phyloP scores from a whole-genome alignment of 2,888 invertebrate species.

The Hipparchia semele region DNA sequence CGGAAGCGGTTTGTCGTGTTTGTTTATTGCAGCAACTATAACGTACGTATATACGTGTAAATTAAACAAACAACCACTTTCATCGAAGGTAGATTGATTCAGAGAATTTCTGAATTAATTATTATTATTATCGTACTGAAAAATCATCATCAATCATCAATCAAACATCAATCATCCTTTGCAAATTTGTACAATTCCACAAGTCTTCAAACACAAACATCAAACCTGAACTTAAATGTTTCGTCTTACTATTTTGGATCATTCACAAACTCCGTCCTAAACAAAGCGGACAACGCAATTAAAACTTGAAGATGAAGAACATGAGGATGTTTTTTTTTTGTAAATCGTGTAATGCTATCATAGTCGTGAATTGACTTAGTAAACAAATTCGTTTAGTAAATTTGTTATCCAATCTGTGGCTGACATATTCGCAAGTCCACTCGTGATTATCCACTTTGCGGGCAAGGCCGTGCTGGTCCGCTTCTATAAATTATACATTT shows the following conservation, averaged over 20 bases:
- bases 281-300: slow-evolving; percentile 21
- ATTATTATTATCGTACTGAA: too few species aligned
- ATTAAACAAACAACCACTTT: background rate
- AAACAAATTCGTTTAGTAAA: slow-evolving; percentile 54
- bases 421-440: slow-evolving; percentile 56
- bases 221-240: background rate
- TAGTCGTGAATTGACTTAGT: slow-evolving; percentile 60
- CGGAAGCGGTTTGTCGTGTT: background rate
- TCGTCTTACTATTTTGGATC: background rate
- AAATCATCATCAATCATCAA: too few species aligned
- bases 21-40: background rate
- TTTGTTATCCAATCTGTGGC: slow-evolving; percentile 69
- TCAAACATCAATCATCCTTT: background rate
- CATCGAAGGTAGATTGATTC: background rate
- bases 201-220: slow-evolving; percentile 3
- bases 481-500: slow-evolving; percentile 56
- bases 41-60: background rate
- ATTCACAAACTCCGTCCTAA: background rate
- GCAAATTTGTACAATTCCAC: background rate
- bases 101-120: too few species aligned
- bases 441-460: slow-evolving; percentile 79
- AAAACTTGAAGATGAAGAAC: background rate
- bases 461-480: slow-evolving; percentile 58
- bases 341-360: slow-evolving; percentile 16
- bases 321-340: slow-evolving; percentile 3